These are phyloP conservation scores for Coboldia fuscipes DNA, from an alignment of 1,140 invertebrate species.

Conservation along the genomic window DNA sequence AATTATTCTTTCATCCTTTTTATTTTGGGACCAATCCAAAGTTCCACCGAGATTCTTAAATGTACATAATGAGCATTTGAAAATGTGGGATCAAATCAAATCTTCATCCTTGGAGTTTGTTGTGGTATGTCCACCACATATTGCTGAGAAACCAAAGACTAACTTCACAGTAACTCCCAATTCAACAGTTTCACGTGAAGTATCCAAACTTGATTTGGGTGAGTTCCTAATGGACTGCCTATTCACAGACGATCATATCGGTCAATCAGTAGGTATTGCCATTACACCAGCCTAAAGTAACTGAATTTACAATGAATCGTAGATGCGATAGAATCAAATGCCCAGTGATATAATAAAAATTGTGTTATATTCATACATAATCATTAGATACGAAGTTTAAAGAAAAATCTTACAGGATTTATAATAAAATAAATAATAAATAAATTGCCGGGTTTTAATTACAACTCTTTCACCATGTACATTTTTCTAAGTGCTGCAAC, in stretches of 20 bases:
- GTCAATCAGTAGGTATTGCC: constrained; percentile 42
- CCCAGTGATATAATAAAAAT: no score
- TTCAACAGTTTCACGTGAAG: constrained; percentile 36
- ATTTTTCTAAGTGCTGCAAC: constrained; percentile 19
- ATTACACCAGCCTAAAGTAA: no score
- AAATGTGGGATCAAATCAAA: constrained; percentile 49
- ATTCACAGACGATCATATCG: constrained; percentile 38
- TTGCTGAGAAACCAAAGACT: constrained; percentile 27
- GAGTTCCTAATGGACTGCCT: constrained; percentile 51
- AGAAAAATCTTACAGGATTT: no score
- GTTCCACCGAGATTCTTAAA: constrained; percentile 47
- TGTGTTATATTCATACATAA: no score
- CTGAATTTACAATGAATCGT: no score
- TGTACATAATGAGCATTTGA: constrained; percentile 51
- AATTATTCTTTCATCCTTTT: constrained; percentile 60
- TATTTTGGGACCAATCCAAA: constrained; percentile 46
- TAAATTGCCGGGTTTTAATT: neutral
- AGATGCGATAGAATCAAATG: no score
- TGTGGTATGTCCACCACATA: constrained; percentile 60
- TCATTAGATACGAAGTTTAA: no score
- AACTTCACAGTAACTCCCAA: constrained; percentile 19
- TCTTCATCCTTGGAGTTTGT: constrained; percentile 46
- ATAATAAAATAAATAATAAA: no score
- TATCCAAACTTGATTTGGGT: constrained; percentile 55
- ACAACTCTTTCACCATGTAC: constrained; percentile 21